Conservation (phyloP, 1,140 invertebrate species). For the Leptinotarsa texana region DNA sequence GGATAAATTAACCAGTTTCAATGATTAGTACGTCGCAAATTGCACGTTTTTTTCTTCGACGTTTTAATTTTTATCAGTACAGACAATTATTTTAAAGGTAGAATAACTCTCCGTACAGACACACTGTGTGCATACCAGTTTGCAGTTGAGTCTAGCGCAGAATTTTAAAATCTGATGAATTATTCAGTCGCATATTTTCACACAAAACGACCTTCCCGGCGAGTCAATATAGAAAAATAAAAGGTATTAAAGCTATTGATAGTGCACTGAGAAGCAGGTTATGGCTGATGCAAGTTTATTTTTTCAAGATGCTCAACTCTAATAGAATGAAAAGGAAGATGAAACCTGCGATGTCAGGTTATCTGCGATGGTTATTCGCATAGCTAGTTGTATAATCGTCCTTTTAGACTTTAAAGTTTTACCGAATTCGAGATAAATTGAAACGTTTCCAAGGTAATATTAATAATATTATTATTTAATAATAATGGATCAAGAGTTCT, state of each 20-base stretch:
- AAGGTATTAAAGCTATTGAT: constrained; percentile 15
- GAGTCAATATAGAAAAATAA: constrained; percentile 20
- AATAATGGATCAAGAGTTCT: too few relatives aligned
- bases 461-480: too few relatives aligned
- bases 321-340: not conserved
- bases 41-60: constrained; percentile 3
- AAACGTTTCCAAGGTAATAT: too few relatives aligned
- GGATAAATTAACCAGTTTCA: constrained; percentile 9
- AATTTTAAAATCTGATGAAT: constrained; percentile 35
- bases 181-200: constrained; percentile 33
- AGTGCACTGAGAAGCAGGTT: not conserved
- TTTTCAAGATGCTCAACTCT: not conserved
- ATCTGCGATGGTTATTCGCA: too few relatives aligned
- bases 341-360: too few relatives aligned
- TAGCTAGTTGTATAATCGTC: too few relatives aligned
- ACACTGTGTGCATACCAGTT: constrained; percentile 21
- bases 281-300: not conserved
- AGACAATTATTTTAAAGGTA: constrained; percentile 21
- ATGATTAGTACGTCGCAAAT: constrained; percentile 17
- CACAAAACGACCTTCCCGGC: constrained; percentile 27
- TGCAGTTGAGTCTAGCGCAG: constrained; percentile 24
- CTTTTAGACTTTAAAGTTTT: too few relatives aligned
- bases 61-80: constrained; percentile 14
- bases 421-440: too few relatives aligned
- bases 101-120: constrained; percentile 15